Conservation (phyloP, 1,140 invertebrate genomes). For the Diprion similis region DNA sequence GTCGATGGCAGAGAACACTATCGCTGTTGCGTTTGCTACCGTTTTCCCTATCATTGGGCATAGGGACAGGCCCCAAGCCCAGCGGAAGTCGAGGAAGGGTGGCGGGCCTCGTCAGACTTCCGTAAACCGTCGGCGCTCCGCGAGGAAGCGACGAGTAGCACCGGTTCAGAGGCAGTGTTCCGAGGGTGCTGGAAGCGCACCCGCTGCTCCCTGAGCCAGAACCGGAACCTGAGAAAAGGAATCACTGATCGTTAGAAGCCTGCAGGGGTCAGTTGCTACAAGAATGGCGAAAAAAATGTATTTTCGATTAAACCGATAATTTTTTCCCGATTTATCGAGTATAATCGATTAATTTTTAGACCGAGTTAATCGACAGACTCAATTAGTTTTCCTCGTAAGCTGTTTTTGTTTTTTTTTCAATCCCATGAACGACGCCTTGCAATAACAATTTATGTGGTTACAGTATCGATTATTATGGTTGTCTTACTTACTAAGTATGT, state of each 20-base stretch:
- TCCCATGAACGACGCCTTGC: no score
- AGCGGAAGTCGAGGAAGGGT: constrained; percentile 59
- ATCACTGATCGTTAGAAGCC: background rate
- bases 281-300: no score
- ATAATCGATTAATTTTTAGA: no score
- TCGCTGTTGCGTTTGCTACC: constrained; percentile 63
- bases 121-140: constrained; percentile 53
- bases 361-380: no score
- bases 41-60: constrained; percentile 47
- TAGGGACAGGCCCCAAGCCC: constrained; percentile 45
- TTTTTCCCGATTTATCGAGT: no score
- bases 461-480: no score
- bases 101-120: constrained; percentile 55
- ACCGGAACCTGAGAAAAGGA: constrained; percentile 46
- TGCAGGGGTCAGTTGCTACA: background rate
- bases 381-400: no score
- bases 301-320: no score
- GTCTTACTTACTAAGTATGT: no score
- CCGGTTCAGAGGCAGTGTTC: constrained; percentile 49
- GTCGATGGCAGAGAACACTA: constrained; percentile 61
- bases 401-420: no score
- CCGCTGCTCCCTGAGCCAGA: constrained; percentile 61
- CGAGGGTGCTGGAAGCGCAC: constrained; percentile 50
- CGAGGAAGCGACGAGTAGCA: constrained; percentile 61
- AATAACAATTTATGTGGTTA: no score